These are phyloP conservation scores for Aphodius granarius DNA, from an alignment of 2,888 invertebrate genomes.

Conservation along the genomic window DNA sequence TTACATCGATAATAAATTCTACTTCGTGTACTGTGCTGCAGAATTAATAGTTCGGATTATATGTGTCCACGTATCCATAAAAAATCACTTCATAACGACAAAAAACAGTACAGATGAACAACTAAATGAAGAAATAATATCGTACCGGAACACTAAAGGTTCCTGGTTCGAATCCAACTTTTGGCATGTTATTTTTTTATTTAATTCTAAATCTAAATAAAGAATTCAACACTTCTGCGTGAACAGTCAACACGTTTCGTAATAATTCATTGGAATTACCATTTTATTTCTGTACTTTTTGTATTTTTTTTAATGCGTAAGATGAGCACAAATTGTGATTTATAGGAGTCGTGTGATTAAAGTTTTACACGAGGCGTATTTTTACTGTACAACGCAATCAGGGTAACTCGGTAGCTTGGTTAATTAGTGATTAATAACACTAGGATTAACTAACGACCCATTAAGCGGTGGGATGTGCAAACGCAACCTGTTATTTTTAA, in stretches of 20 bases:
- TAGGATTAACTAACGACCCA: slow-evolving; percentile 1
- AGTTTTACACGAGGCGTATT: not conserved
- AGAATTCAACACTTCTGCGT: too few species aligned
- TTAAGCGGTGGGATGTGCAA: not conserved
- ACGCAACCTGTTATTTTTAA: not conserved
- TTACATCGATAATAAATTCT: not conserved
- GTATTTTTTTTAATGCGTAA: not conserved
- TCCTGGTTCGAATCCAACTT: too few species aligned
- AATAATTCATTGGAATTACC: not conserved
- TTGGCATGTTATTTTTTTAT: too few species aligned
- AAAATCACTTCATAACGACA: not conserved
- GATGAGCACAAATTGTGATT: slow-evolving; percentile 4
- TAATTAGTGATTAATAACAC: slow-evolving; percentile 14
- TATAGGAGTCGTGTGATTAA: not conserved
- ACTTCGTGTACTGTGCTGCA: not conserved
- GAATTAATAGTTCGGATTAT: not conserved
- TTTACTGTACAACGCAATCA: slow-evolving; percentile 3
- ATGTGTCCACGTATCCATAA: not conserved
- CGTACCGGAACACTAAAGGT: too few species aligned
- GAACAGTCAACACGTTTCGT: not conserved
- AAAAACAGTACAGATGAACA: not conserved
- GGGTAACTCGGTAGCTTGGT: slow-evolving; percentile 10
- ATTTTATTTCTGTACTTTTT: slow-evolving; percentile 13
- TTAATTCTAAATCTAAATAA: too few species aligned
- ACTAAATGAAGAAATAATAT: not conserved